Conservation (phyloP, 92 coral and sea anemone species). For the Porites divaricata region DNA sequence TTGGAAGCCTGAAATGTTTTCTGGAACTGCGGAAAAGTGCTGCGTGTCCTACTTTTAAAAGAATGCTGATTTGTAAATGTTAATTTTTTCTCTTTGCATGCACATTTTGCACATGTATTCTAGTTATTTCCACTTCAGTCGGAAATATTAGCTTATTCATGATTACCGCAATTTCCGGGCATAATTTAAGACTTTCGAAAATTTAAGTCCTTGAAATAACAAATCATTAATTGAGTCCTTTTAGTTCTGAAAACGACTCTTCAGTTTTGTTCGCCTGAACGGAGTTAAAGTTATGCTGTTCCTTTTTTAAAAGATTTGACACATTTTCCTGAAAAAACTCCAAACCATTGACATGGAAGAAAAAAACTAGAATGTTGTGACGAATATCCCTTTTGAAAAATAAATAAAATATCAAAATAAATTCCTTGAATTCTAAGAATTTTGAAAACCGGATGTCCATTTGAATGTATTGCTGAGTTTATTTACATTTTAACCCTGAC, state of each 20-base stretch:
- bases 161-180: neutral
- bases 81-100: neutral
- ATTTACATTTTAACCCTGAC: slow-evolving; percentile 11
- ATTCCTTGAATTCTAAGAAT: slow-evolving; percentile 30
- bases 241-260: too few species aligned
- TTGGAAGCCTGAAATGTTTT: neutral
- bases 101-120: neutral
- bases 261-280: too few species aligned
- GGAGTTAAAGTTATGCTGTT: neutral
- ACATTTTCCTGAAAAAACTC: neutral
- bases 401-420: neutral
- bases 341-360: neutral
- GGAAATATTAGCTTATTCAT: neutral
- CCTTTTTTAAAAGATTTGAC: neutral
- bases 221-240: neutral
- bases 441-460: slow-evolving; percentile 28
- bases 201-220: neutral
- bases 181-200: neutral
- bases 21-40: neutral
- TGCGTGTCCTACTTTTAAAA: too few species aligned
- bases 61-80: neutral
- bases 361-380: neutral
- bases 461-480: slow-evolving; percentile 21
- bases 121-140: neutral
- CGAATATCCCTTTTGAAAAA: neutral